Evolutionary conservation across 1,140 invertebrate genomes (phyloP), one percentile per base, ranked within the genome.

Genomic region (Neodiprion lecontei): DNA sequence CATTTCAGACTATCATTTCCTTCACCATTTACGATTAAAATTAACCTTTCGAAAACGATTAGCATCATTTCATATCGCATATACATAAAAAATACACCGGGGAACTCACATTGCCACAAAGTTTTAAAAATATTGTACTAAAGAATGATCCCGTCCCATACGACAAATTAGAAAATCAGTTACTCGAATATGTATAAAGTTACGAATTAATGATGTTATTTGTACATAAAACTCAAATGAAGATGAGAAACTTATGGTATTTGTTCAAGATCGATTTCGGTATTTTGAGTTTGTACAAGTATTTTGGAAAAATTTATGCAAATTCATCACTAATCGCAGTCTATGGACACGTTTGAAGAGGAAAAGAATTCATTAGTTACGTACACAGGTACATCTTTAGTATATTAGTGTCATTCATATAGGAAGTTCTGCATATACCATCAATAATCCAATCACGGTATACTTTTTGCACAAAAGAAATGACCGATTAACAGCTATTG

Each of bases 381-480:
- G 53, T 61, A 61, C n/a, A 61, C 11, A 17, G 53, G 53, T 61
- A 61, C 53, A 61, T 61, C 4, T 61, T 61, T 61, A 12, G 9
- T 40, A 40, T 61, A 14, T 61, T 61, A 61, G n/a, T 61, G n/a
- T 61, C 53, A 40, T 40, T 40, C 28, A 61, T 7, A 9, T 61
- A 61, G 53, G 53, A 61, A 17, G n/a, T 61, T 61, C 9, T 17
- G 28, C n/a, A 21, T 17, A 61, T 5, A 61, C 53, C n/a, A 61
- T 17, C 53, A 61, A 61, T 61, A 61, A 61, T 61, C 53, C n/a
- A 61, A 61, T 61, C 53, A 9, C 8, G 5, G 53, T 61, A 17
- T 61, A 40, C 53, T 12, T 61, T 17, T 61, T 61, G 53, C 53
- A 61, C 53, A 61, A 61, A 61, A 61, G 53, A 61, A 61, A 61